phyloP scores from a whole-genome alignment of 2,113 vertebrate genomes.

The Bombycilla garrulus region DNA sequence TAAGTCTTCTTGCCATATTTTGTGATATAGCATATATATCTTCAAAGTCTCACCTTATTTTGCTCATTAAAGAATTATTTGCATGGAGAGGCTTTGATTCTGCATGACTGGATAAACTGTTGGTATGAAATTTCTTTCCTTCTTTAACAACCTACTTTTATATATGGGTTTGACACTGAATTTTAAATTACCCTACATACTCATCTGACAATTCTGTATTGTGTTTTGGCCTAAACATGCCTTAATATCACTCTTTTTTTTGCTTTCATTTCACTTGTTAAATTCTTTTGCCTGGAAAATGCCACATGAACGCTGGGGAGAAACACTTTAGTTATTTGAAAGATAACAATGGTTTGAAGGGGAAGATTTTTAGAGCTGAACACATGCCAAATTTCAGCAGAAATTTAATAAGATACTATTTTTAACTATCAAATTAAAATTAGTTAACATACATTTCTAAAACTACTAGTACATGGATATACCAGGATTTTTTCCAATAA shows the following conservation, averaged over 20 bases:
- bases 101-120: conserved; percentile 8
- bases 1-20: background rate
- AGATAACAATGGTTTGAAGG: background rate
- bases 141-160: conserved; percentile 7
- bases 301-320: background rate
- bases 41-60: background rate
- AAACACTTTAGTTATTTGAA: background rate
- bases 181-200: conserved; percentile 16
- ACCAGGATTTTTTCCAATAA: background rate
- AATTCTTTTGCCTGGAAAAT: background rate
- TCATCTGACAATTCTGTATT: background rate
- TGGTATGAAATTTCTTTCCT: conserved; percentile 34
- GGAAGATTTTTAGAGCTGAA: background rate
- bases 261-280: background rate
- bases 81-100: conserved; percentile 15
- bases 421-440: background rate
- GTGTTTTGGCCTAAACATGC: background rate
- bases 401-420: background rate
- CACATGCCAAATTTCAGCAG: background rate
- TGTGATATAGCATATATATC: background rate
- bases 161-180: background rate
- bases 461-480: background rate
- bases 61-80: conserved; percentile 33
- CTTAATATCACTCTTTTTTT: background rate
- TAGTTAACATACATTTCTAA: background rate